Conservation (phyloP, 1,140 invertebrate species). For the Cecropterus lyciades region DNA sequence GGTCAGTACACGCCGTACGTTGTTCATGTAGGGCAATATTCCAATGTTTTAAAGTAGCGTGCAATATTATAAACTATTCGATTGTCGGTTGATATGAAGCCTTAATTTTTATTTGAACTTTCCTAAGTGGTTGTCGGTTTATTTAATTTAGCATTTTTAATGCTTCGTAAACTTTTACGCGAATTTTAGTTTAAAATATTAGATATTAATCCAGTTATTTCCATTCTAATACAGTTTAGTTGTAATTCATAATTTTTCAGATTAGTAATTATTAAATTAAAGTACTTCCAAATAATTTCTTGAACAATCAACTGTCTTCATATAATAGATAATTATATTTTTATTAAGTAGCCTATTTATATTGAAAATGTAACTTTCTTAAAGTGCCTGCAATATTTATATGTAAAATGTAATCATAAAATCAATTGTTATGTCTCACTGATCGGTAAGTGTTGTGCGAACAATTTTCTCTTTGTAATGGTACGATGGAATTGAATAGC, state of each 20-base stretch:
- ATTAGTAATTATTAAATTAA: no score
- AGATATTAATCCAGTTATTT: no score
- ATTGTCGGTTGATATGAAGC: neutral
- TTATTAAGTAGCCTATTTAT: slow-evolving; percentile 24
- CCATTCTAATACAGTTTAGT: no score
- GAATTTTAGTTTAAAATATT: no score
- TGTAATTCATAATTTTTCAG: no score
- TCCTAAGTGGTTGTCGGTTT: neutral
- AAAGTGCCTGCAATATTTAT: slow-evolving; percentile 29
- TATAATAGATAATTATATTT: slow-evolving; percentile 18
- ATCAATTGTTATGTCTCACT: slow-evolving; percentile 45
- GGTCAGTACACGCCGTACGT: neutral
- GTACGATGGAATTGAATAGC: no score
- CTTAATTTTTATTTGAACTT: neutral
- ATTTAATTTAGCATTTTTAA: neutral
- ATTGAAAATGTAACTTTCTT: slow-evolving; percentile 15
- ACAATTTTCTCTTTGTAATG: slow-evolving; percentile 17
- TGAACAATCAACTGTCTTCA: slow-evolving; percentile 6
- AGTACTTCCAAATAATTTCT: neutral
- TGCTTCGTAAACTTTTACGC: no score
- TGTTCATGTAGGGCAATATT: neutral
- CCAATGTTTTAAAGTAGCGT: slow-evolving; percentile 1
- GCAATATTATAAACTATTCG: neutral
- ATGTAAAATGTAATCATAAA: slow-evolving; percentile 1
- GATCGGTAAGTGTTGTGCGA: slow-evolving; percentile 42